Base-by-base conservation (phyloP, 1,140 invertebrate genomes). In the Drosophila kurseongensis region DNA sequence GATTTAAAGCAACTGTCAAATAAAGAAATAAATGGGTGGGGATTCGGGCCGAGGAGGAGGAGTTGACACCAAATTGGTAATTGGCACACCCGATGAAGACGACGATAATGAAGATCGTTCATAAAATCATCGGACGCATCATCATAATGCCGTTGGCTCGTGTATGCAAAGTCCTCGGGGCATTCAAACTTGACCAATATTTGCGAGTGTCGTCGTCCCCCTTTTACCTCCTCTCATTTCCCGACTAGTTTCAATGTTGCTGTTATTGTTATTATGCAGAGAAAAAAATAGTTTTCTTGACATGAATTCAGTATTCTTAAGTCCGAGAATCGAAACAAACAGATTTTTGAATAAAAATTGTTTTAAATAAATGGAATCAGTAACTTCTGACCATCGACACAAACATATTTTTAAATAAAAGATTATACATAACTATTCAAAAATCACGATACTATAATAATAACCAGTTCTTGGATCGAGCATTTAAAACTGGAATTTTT, bases 131-230 rank as follows among this genome's bases (percentile, higher is more conserved):
- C 54, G 27, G 14, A 60, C 16, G 10, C 35, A 51, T 44, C 48
- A 50, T 65, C 38, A 35, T 57, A 47, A 54, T 66, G 54, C 38
- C 38, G 51, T 65, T 67, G 44, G 57, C 45, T 56, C 59, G 69
- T 55, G 75, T 82, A 81, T 81, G 79, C 79, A 78, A 82, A 78
- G 55, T 58, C 68, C 63, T 69, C 68, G 29, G 41, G 41, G 35
- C 35, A 60, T 65, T 23, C 65, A 60, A 80, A 81, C 55, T 88
- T 86, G 75, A 88, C 83, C 83, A 86, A 86, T 76, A 86, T 86
- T 86, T 68, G 71, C 59, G n/a, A 35, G 27, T 79, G 27, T 62
- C 52, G 27, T 62, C 52, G 18, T n/a, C 10, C 38, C 13, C 9
- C 18, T 16, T 12, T 5, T 23, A 38, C 38, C 40, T 59, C 50